Percentiles rank a stretch among this genome's conserved stretches.
phyloP scores from a whole-genome alignment of 1,140 invertebrate genomes.

The Drosophila cardini region DNA sequence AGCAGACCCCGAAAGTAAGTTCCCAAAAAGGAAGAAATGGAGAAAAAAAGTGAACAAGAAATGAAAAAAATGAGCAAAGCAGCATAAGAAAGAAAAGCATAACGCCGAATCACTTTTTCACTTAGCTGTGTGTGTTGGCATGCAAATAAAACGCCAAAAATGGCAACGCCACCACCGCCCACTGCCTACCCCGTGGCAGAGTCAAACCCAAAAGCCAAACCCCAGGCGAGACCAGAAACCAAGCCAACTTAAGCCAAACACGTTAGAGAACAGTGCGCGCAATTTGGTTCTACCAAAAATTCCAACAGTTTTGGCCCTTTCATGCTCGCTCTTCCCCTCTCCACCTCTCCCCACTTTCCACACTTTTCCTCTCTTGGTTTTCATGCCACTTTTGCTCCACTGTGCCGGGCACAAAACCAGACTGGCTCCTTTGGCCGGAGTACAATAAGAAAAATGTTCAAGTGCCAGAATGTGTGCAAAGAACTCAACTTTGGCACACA shows the following conservation, averaged over 20 bases:
- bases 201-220: background rate
- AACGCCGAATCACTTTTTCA: slow-evolving; percentile 75
- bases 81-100: slow-evolving; percentile 26
- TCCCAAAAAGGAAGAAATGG: slow-evolving; percentile 12
- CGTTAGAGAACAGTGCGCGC: slow-evolving; percentile 75
- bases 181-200: background rate
- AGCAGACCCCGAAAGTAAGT: slow-evolving; percentile 57
- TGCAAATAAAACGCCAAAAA: slow-evolving; percentile 73
- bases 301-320: slow-evolving; percentile 20
- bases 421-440: slow-evolving; percentile 14
- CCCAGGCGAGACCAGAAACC: slow-evolving; percentile 70
- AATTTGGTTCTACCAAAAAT: slow-evolving; percentile 64
- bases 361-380: background rate
- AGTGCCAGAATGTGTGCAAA: slow-evolving; percentile 82
- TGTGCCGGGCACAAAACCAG: background rate
- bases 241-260: slow-evolving; percentile 82
- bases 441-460: slow-evolving; percentile 81
- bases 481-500: slow-evolving; percentile 78
- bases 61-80: slow-evolving; percentile 2
- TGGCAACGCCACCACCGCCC: slow-evolving; percentile 1
- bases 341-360: background rate
- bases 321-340: background rate
- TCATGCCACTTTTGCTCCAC: background rate
- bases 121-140: slow-evolving; percentile 69
- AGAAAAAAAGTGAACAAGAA: background rate